Percentiles rank a stretch among this genome's conserved stretches.
Evolutionary conservation across 2,797 vertebrate species (phyloP).

Genomic region (Diplodus sargus): DNA sequence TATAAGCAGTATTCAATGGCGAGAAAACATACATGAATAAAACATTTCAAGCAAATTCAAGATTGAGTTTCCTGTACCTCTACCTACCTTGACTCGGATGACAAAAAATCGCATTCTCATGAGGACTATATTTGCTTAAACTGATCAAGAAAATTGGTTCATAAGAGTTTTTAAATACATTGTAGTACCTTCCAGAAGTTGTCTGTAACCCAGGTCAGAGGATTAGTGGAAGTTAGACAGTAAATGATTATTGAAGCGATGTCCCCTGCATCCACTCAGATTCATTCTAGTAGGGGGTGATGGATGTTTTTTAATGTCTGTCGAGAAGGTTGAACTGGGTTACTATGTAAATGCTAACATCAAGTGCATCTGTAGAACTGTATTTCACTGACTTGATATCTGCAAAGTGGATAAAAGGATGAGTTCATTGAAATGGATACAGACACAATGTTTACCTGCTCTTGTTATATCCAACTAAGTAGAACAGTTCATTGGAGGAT

Average conservation of each 20-base stretch:
- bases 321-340: no score
- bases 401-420: background rate
- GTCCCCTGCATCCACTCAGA: conserved; percentile 6
- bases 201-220: background rate
- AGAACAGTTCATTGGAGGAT: background rate
- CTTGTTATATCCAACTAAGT: background rate
- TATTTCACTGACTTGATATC: background rate
- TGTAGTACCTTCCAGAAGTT: background rate
- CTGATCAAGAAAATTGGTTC: no score
- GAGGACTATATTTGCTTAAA: no score
- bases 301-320: conserved; percentile 5
- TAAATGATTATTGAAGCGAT: background rate
- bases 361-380: background rate
- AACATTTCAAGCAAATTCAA: no score
- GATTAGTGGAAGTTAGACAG: background rate
- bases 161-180: no score
- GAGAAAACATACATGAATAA: no score
- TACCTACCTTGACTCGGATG: no score
- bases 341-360: no score
- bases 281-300: background rate
- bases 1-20: no score
- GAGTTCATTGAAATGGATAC: background rate
- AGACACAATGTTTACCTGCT: conserved; percentile 6
- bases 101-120: no score
- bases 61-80: no score